Base-by-base conservation (phyloP, 2,888 invertebrate genomes). In the Steinernema scapterisci region DNA sequence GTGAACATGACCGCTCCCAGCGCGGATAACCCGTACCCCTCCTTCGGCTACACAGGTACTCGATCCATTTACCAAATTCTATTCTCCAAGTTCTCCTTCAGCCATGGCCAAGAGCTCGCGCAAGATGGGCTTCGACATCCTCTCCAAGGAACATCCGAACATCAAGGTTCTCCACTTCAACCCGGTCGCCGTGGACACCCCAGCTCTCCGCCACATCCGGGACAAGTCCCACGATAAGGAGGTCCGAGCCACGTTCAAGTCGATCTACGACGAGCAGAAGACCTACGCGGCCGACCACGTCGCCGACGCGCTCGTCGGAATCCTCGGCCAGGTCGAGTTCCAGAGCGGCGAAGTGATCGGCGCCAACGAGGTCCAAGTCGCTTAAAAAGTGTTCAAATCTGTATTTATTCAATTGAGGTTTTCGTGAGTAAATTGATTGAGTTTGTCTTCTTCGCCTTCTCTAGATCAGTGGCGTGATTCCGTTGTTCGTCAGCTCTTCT, bases 111-210 rank as follows among this genome's bases (percentile, higher is more conserved):
- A 74, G 52, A 43, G 71, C 23, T 5, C 71, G 1, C 48, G 71
- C 16, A 71, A 74, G 44, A 74, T 74, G 27, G 44, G 51, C 13
- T 52, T 74, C 48, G 51, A 38, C 48, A 25, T 74, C 16, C 51
- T 74, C 27, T 43, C 71, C 13, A 52, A 70, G 71, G 74, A 74
- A 38, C 25, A 45, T 16, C 38, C 74, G 23, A 51, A 48, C 5
- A 51, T 74, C 31, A 54, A 56, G 56, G 74, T 74, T 16, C 71
- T 74, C 25, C 74, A 74, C 51, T 74, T 71, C 71, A 48, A 74
- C 43, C 74, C 74, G 13, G 74, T 70, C 25, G 44, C 46, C 44
- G 74, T 70, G 27, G 71, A 74, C 74, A 74, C 71, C 16, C 51
- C 70, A 16, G 16, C 63, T 25, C 52, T 74, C 52, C 48, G 71